Evolutionary conservation across 2,113 vertebrate species (phyloP).

Genomic region (Dermatemys mawii): DNA sequence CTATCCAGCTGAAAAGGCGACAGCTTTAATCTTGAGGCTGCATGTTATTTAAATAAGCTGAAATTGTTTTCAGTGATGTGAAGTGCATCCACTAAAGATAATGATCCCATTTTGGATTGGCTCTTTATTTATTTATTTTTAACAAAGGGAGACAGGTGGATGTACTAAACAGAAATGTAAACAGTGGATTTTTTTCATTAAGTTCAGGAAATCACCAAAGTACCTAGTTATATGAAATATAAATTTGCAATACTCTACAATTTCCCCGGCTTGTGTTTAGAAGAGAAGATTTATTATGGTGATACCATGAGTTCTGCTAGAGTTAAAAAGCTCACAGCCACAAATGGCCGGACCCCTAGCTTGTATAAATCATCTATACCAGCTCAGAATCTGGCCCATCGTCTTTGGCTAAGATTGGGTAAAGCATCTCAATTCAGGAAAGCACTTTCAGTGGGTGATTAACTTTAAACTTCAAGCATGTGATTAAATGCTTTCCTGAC

Average conservation of each 20-base stretch:
- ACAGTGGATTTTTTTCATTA: slow-evolving; percentile 8
- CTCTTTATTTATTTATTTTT: slow-evolving; percentile 35
- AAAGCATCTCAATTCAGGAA: background rate
- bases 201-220: background rate
- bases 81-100: slow-evolving; percentile 49
- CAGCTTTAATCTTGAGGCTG: slow-evolving; percentile 55
- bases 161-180: slow-evolving; percentile 18
- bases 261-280: background rate
- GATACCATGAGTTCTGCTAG: fast-evolving
- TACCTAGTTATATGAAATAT: background rate
- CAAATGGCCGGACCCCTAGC: background rate
- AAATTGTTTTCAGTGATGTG: slow-evolving; percentile 45
- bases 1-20: slow-evolving; percentile 53
- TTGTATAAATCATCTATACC: background rate
- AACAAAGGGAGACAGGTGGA: slow-evolving; percentile 49
- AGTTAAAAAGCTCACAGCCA: background rate
- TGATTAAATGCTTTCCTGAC: background rate
- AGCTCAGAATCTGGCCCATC: background rate
- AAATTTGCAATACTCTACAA: background rate
- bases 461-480: no score
- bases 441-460: background rate
- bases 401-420: background rate
- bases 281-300: background rate
- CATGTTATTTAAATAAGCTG: slow-evolving; percentile 61
- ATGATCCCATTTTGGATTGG: slow-evolving; percentile 31